Percentiles rank a stretch among this genome's conserved stretches.
phyloP scores from a whole-genome alignment of 2,113 vertebrate genomes.

The Bucco capensis region DNA sequence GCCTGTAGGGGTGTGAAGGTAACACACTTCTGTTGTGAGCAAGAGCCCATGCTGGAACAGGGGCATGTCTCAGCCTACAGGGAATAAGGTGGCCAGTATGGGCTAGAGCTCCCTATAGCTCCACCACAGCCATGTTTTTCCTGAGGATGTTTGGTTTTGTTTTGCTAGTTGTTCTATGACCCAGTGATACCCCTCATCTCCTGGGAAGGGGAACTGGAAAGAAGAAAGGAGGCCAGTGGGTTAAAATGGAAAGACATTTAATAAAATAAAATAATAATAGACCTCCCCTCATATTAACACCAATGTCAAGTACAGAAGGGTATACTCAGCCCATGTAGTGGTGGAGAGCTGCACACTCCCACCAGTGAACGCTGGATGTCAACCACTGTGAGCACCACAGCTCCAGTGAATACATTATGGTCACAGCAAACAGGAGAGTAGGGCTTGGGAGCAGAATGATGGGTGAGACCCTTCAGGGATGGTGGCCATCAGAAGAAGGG shows the following conservation, averaged over 20 bases:
- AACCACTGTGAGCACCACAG: not conserved
- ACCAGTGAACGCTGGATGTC: not conserved
- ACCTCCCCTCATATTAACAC: not conserved
- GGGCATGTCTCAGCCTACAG: not conserved
- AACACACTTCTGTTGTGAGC: not conserved
- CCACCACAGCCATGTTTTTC: not conserved
- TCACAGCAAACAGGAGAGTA: not conserved
- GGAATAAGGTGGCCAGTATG: not conserved
- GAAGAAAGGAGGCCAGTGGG: not conserved
- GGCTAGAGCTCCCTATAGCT: not conserved
- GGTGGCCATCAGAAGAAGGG: not conserved
- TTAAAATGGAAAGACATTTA: not conserved
- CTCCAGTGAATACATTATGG: not conserved
- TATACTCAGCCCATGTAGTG: not conserved
- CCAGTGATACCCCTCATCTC: not conserved
- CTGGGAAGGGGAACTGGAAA: not conserved
- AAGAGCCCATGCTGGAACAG: fast-evolving
- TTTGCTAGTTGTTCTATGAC: not conserved
- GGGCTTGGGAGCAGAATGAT: not conserved
- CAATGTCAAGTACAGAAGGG: not conserved
- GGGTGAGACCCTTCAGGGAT: not conserved
- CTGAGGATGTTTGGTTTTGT: slow-evolving; percentile 9
- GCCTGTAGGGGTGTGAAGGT: not conserved
- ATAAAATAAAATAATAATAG: not conserved
- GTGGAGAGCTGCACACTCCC: not conserved